phyloP scores from a whole-genome alignment of 2,888 invertebrate species.

The Nymphalis urticae region DNA sequence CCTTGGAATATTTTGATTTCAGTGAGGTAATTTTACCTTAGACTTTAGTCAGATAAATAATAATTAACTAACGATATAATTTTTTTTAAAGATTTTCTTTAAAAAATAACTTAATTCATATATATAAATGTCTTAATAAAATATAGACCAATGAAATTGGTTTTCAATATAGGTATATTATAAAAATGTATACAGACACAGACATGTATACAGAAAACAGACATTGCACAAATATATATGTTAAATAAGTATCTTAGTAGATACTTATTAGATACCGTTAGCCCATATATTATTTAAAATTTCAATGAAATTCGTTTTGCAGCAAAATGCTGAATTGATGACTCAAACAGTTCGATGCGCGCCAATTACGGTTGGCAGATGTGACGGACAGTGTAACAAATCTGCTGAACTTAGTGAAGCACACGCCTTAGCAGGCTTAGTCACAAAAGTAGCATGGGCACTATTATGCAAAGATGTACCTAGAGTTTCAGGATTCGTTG shows the following conservation, averaged over 20 bases:
- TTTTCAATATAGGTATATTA: too few relatives aligned
- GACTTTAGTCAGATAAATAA: too few relatives aligned
- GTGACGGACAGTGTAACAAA: conserved; percentile 52
- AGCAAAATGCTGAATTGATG: conserved; percentile 68
- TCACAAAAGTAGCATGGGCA: conserved; percentile 66
- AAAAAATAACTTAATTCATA: too few relatives aligned
- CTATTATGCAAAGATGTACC: conserved; percentile 65
- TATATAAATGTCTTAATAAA: too few relatives aligned
- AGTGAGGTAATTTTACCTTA: conserved; percentile 53
- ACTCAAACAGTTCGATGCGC: conserved; percentile 63
- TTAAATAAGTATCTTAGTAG: too few relatives aligned
- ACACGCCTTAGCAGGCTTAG: conserved; percentile 67
- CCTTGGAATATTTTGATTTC: conserved; percentile 71
- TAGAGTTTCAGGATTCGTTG: conserved; percentile 65
- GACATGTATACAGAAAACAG: too few relatives aligned
- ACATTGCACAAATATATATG: background rate
- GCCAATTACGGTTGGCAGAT: conserved; percentile 52
- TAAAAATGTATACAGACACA: too few relatives aligned
- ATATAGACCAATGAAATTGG: too few relatives aligned
- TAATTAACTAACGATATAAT: too few relatives aligned
- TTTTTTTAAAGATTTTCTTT: too few relatives aligned
- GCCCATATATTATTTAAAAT: conserved; percentile 8
- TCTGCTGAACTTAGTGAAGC: conserved; percentile 71
- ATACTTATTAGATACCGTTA: too few relatives aligned
- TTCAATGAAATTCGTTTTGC: conserved; percentile 35